phyloP scores from a whole-genome alignment of 2,113 vertebrate genomes.

The Syngnathus floridae region DNA sequence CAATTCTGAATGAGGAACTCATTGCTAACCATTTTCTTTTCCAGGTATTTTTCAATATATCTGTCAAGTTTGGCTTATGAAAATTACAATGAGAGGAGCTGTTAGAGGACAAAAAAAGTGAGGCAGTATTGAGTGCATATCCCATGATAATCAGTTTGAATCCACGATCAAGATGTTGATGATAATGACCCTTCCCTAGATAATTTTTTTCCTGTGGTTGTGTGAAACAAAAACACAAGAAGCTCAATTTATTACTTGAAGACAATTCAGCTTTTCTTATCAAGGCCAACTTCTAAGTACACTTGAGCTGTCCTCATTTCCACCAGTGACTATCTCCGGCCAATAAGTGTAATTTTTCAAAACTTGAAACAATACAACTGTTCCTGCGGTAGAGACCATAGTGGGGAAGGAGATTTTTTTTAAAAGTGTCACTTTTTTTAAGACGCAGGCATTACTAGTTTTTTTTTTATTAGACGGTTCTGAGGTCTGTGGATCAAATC shows the following conservation, averaged over 20 bases:
- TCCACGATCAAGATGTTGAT: conserved; percentile 6
- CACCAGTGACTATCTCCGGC: neutral
- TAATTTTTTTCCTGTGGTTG: conserved; percentile 10
- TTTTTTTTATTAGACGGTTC: neutral
- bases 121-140: conserved; percentile 7
- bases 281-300: neutral
- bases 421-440: neutral
- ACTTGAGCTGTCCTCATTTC: conserved; percentile 3
- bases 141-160: conserved; percentile 12
- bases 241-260: neutral
- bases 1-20: neutral
- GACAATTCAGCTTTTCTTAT: neutral
- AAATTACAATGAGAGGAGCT: conserved; percentile 2
- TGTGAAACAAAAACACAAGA: conserved; percentile 5
- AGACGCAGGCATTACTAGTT: neutral
- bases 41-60: neutral
- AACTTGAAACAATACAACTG: conserved; percentile 6
- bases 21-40: neutral
- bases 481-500: neutral
- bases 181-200: conserved; percentile 12
- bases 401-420: neutral
- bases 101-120: conserved; percentile 1
- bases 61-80: neutral
- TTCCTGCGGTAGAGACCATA: neutral
- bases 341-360: neutral